Base-by-base conservation (phyloP, 2,888 invertebrate genomes). In the Terebella lapidaria region DNA sequence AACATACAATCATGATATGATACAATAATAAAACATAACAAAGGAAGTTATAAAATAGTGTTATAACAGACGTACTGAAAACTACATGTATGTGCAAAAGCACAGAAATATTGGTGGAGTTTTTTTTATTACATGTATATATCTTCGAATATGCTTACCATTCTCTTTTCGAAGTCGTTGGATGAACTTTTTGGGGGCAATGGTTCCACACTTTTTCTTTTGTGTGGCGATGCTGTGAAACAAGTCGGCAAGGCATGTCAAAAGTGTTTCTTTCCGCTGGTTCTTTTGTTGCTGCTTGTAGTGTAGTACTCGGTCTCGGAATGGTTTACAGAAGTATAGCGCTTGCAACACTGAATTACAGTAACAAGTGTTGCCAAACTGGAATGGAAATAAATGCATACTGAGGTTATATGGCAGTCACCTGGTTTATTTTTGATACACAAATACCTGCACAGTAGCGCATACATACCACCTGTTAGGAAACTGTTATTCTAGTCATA, bases 191-290 rank as follows among this genome's bases (percentile, higher is more conserved):
- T 99, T 99, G 70, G 99, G 99, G 57, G 99, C 97, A 79, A 99
- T 94, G 26, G 96, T 96, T 61, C 99, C 99, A 60, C 97, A 84
- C 86, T 96, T 94, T 81, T 96, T 96, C 86, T 99, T 99, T 80
- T 99, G 99, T n/a, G 96, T 97, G 46, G 96, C 96, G 79, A 99
- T 99, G 81, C 91, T 95, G 84, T 97, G 93, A 61, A 99, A 99
- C 65, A 99, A 85, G 84, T 99, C 99, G 64, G 97, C 97, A 70
- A 99, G 85, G 83, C 99, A 99, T 76, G 96, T 94, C 71, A 99
- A 85, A 67, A 99, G 83, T 2, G 97, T 99, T 82, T 99, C 99
- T 83, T 96, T 97, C 67, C 81, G 81, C 67, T 74, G 72, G 66
- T 79, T 82, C 65, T 81, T 82, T 67, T 79, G 76, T 52, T 81